Evolutionary conservation across 2,888 invertebrate genomes (phyloP).

Genomic region (Drosophila barbarae): DNA sequence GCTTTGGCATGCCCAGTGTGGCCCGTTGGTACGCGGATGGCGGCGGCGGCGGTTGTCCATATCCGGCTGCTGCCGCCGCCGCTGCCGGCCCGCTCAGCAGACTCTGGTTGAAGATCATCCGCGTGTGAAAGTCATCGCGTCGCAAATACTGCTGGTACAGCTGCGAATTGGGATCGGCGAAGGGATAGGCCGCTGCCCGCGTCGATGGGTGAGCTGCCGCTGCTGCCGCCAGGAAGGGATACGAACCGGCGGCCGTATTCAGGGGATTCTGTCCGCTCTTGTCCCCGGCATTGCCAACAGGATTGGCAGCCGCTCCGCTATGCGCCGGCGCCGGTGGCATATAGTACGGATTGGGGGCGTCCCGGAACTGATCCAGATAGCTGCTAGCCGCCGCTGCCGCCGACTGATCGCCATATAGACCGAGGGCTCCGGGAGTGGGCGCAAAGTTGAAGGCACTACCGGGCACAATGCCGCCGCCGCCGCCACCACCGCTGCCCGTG

Average conservation of each 20-base stretch:
- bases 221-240: slow-evolving; percentile 84
- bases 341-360: slow-evolving; percentile 83
- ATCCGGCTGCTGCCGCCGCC: slow-evolving; percentile 84
- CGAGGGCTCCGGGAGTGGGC: slow-evolving; percentile 83
- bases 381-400: slow-evolving; percentile 83
- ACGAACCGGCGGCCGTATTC: slow-evolving; percentile 79
- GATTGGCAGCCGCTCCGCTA: slow-evolving; percentile 66
- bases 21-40: slow-evolving; percentile 82
- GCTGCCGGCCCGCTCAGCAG: slow-evolving; percentile 80
- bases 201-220: slow-evolving; percentile 81
- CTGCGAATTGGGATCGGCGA: slow-evolving; percentile 82
- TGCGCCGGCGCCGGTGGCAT: slow-evolving; percentile 80
- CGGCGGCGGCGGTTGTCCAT: slow-evolving; percentile 83
- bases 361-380: slow-evolving; percentile 85
- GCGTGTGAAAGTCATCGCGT: slow-evolving; percentile 83
- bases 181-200: slow-evolving; percentile 82
- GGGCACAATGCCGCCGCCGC: slow-evolving; percentile 83
- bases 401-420: slow-evolving; percentile 75
- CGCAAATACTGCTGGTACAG: slow-evolving; percentile 88
- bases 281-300: slow-evolving; percentile 64
- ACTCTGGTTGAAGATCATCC: slow-evolving; percentile 81
- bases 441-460: slow-evolving; percentile 93
- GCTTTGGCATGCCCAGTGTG: slow-evolving; percentile 84
- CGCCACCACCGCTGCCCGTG: slow-evolving; percentile 78
- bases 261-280: slow-evolving; percentile 80